These are phyloP conservation scores for Heliothis virescens DNA, from an alignment of 1,140 invertebrate species.

Conservation along the genomic window DNA sequence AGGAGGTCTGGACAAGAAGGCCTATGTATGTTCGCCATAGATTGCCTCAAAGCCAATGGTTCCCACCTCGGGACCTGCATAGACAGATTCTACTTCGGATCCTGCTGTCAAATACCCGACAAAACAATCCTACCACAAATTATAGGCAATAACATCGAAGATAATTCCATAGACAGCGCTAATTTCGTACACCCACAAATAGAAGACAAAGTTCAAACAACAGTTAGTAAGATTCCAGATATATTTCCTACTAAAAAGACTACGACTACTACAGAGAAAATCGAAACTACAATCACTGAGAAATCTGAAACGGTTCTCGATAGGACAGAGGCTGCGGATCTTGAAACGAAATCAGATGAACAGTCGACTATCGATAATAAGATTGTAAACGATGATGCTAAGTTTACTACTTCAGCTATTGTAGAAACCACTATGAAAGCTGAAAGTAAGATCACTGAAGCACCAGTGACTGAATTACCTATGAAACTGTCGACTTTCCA, in stretches of 20 bases:
- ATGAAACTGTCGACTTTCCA: slow-evolving; percentile 86
- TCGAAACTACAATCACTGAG: slow-evolving; percentile 57
- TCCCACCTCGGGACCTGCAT: slow-evolving; percentile 96
- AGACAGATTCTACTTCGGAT: slow-evolving; percentile 96
- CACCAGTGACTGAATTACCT: slow-evolving; percentile 71
- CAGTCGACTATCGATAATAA: slow-evolving; percentile 68
- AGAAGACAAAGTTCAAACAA: slow-evolving; percentile 69
- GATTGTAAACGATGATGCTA: slow-evolving; percentile 62
- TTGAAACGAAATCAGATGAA: slow-evolving; percentile 72
- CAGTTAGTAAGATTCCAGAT: slow-evolving; percentile 64
- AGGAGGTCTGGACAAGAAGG: slow-evolving; percentile 92
- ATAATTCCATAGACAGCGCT: slow-evolving; percentile 81
- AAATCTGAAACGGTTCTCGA: slow-evolving; percentile 59
- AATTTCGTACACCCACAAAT: slow-evolving; percentile 82
- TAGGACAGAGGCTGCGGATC: slow-evolving; percentile 62
- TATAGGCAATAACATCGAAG: slow-evolving; percentile 81
- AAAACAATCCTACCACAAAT: slow-evolving; percentile 81
- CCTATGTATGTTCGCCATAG: slow-evolving; percentile 97
- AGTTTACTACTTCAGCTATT: slow-evolving; percentile 64
- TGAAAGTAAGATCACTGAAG: slow-evolving; percentile 58
- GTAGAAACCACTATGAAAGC: slow-evolving; percentile 64
- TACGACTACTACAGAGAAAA: slow-evolving; percentile 57
- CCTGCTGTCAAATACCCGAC: slow-evolving; percentile 92
- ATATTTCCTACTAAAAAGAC: slow-evolving; percentile 62
- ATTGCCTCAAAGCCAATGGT: slow-evolving; percentile 96